Percentiles rank a stretch among this genome's conserved stretches.
phyloP scores from a whole-genome alignment of 2,113 vertebrate species.

The Thermophis baileyi region DNA sequence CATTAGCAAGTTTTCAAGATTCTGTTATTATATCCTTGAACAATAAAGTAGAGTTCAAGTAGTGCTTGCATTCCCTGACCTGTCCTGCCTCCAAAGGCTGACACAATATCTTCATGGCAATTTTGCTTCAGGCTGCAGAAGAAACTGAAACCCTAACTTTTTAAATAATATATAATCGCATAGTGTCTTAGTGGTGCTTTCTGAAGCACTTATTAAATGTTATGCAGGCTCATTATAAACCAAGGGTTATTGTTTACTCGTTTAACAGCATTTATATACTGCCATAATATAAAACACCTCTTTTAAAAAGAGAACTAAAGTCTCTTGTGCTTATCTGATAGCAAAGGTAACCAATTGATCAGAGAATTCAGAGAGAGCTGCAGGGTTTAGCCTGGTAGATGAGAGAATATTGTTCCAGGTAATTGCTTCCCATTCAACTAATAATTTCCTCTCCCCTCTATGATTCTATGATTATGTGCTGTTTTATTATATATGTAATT shows the following conservation, averaged over 20 bases:
- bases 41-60: neutral
- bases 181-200: neutral
- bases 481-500: neutral
- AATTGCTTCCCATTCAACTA: neutral
- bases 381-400: neutral
- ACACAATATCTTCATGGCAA: neutral
- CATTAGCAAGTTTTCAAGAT: neutral
- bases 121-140: neutral
- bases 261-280: neutral
- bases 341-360: neutral
- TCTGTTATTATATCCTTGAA: neutral
- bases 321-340: neutral
- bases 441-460: neutral
- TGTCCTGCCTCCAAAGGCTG: neutral
- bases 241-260: neutral
- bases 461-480: neutral
- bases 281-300: neutral
- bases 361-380: neutral
- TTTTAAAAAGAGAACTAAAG: neutral
- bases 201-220: neutral
- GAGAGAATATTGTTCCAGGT: neutral
- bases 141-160: neutral
- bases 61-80: neutral
- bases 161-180: neutral
- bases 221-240: neutral